Evolutionary conservation across 2,888 invertebrate species (phyloP), one percentile per base, ranked within the genome.

Genomic region (Vanessa cardui): DNA sequence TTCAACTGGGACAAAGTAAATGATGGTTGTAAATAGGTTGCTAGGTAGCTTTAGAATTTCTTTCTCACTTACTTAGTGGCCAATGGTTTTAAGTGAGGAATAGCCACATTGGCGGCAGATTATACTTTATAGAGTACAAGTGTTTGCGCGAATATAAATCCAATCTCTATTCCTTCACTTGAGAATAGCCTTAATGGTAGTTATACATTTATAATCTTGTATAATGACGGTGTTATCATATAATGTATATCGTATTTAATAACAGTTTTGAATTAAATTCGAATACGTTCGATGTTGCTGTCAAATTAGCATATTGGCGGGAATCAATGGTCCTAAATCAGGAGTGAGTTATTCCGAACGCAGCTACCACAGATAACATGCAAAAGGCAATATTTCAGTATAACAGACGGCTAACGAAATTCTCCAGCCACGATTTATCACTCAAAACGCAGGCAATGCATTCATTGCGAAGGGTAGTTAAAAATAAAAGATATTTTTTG

Each of bases 311-410:
- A 65, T 52, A 60, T 60, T 33, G 64, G 26, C 47, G 31, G 45
- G 60, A 46, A 58, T 65, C 52, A 60, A 60, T 60, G 52, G 21
- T 60, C 33, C 65, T 65, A 54, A 65, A 65, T 60, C 60, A 60
- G 50, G 44, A 50, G 65, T 60, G 59, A 52, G 54, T 60, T 54
- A 65, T 54, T 45, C 58, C 59, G 59, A 56, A n/a, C 33, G 8
- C 33, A 33, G n/a, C 56, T n/a, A 56, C 39, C 56, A 56, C 60
- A 58, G 61, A 70, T 61, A 70, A 31, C 61, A 50, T 70, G 63
- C 33, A 62, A 58, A 64, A 61, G 61, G 67, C 50, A 56, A 64
- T 70, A 67, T 64, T 66, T 70, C 70, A 70, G 52, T n/a, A 58
- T 56, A 65, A 58, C 54, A 31, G 64, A 68, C 64, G 66, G 59